Base-by-base conservation (phyloP, 2,113 vertebrate species). In the Anhinga rufa region DNA sequence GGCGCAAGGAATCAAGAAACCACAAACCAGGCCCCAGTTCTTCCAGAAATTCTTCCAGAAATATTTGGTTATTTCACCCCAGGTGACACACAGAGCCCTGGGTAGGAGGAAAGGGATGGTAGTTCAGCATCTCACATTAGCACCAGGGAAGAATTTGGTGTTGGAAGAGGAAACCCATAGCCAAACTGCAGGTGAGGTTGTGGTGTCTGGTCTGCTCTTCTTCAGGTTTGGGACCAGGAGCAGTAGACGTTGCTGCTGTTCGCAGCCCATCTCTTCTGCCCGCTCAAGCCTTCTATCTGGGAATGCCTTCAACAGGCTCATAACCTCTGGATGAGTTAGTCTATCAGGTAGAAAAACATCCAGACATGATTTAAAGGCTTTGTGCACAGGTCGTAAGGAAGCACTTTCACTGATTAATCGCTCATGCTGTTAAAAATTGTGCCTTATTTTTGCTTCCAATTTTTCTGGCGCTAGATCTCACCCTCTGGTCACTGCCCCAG, bases 251-350 rank as follows among this genome's bases (percentile, higher is more conserved):
- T 88, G 28, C 46, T 88, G 75, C 36, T 34, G 7, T 61, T 65
- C 61, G 28, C 75, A 65, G 66, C 54, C 52, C 48, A 10, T 19
- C 36, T 48, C 58, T 48, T 78, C 54, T 87, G 19, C 62, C 28
- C 25, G 1, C 57, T 72, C 54, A 61, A 62, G 40, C 19, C n/a
- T 93, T 88, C 96, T 70, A 66, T 70, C 76, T 58, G 44, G n/a
- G 83, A 68, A 24, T 55, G 48, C 29, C 69, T 83, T 86, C 82
- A 92, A 46, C 68, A 79, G 38, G 38, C 70, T 92, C 34, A 0
- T 78, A 89, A 88, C 44, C 81, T 82, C 88, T 65, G 77, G 21
- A 38, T 91, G 69, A 87, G 72, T 84, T 88, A 87, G 34, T 10
- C 57, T 5, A 26, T 76, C 80, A 61, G 86, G 25, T 85, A 93